Percentiles rank a stretch among this genome's conserved stretches.
Evolutionary conservation across 2,888 invertebrate genomes (phyloP).

Genomic region (Lasioglossum malachurum): DNA sequence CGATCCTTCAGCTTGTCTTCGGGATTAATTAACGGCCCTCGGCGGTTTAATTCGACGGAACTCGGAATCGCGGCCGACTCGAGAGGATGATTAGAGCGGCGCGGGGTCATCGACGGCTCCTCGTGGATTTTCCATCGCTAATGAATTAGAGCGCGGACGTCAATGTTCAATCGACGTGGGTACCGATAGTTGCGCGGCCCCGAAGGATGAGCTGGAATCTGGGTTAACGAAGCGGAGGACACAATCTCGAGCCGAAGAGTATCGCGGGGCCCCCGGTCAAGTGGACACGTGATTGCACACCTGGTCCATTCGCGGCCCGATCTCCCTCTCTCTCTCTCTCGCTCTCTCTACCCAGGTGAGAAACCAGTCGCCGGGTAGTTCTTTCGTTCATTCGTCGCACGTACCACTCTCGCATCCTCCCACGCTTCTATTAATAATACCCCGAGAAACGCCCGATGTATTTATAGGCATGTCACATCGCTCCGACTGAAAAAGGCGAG

Average conservation of each 20-base stretch:
- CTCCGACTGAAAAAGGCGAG: slow-evolving; percentile 15
- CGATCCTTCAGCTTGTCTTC: background rate
- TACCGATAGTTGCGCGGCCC: background rate
- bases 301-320: slow-evolving; percentile 50
- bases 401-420: slow-evolving; percentile 68
- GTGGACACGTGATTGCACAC: slow-evolving; percentile 40
- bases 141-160: slow-evolving; percentile 30
- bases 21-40: slow-evolving; percentile 30
- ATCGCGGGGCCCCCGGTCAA: slow-evolving; percentile 19
- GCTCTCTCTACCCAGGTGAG: slow-evolving; percentile 34
- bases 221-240: slow-evolving; percentile 53
- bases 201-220: slow-evolving; percentile 29
- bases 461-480: slow-evolving; percentile 54
- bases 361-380: slow-evolving; percentile 30
- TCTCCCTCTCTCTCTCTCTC: background rate
- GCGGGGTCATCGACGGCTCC: slow-evolving; percentile 9
- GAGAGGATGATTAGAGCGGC: slow-evolving; percentile 17
- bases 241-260: slow-evolving; percentile 15
- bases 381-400: slow-evolving; percentile 57
- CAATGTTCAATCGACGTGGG: slow-evolving; percentile 13
- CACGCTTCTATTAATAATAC: slow-evolving; percentile 69
- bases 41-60: background rate
- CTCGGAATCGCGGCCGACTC: background rate
- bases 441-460: slow-evolving; percentile 30
- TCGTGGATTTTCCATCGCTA: slow-evolving; percentile 26